These are phyloP conservation scores for Stegodyphus dumicola DNA, from an alignment of 1,140 invertebrate genomes.

Conservation along the genomic window DNA sequence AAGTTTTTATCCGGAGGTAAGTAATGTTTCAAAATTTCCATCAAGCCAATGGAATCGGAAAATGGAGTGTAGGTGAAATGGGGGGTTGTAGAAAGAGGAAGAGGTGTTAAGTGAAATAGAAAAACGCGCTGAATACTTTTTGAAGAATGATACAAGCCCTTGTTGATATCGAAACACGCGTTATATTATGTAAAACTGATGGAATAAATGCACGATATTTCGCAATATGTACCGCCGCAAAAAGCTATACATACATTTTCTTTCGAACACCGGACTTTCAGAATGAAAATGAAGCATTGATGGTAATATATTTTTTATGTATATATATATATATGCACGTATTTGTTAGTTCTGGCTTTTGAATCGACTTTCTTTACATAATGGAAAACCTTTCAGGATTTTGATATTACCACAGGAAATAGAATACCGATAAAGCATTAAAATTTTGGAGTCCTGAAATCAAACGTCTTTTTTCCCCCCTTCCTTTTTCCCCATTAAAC, in stretches of 20 bases:
- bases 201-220: conserved; percentile 55
- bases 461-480: too few relatives aligned
- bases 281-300: conserved; percentile 47
- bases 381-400: conserved; percentile 6
- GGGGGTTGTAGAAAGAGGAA: not conserved
- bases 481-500: too few relatives aligned
- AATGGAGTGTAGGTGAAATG: conserved; percentile 56
- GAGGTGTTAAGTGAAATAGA: conserved; percentile 59
- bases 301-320: not conserved
- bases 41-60: conserved; percentile 59
- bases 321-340: too few relatives aligned
- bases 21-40: conserved; percentile 60
- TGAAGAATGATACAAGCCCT: conserved; percentile 55
- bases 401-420: conserved; percentile 1
- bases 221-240: not conserved
- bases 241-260: conserved; percentile 54
- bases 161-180: conserved; percentile 58
- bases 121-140: conserved; percentile 46
- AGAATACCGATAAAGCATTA: not conserved
- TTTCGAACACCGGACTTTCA: conserved; percentile 16
- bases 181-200: conserved; percentile 60
- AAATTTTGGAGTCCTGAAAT: too few relatives aligned
- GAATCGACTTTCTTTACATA: not conserved
- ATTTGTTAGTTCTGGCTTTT: not conserved
- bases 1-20: conserved; percentile 56